Percentiles rank a stretch among this genome's conserved stretches.
Evolutionary conservation across 2,888 invertebrate species (phyloP).

Genomic region (Nemapogon koenigi): DNA sequence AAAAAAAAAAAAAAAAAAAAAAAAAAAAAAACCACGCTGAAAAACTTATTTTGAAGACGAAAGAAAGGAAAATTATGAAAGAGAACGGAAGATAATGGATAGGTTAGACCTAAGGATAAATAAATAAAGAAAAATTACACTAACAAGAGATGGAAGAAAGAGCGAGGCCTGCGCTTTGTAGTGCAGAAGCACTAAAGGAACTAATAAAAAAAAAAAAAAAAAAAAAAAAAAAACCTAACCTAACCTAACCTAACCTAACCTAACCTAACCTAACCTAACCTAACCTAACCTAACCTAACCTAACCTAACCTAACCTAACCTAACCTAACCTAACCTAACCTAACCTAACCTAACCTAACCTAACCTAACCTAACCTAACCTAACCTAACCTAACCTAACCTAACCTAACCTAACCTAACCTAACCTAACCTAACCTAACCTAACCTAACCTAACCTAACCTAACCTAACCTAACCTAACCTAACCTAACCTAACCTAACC

Average conservation of each 20-base stretch:
- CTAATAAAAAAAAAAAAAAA: too few species aligned
- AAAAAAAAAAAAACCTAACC: too few species aligned
- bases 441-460: conserved; percentile 13
- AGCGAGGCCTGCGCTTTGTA: too few species aligned
- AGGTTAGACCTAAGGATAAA: too few species aligned
- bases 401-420: conserved; percentile 11
- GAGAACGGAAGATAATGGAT: too few species aligned
- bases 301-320: conserved; percentile 13
- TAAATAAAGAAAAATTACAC: too few species aligned
- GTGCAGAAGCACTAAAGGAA: too few species aligned
- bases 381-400: conserved; percentile 14
- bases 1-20: too few species aligned
- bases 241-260: conserved; percentile 13
- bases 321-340: conserved; percentile 13
- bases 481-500: conserved; percentile 17
- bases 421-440: conserved; percentile 13
- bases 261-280: conserved; percentile 12
- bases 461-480: conserved; percentile 15
- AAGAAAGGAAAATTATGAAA: too few species aligned
- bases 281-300: conserved; percentile 13
- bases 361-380: conserved; percentile 13
- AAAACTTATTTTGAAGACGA: too few species aligned
- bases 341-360: conserved; percentile 13
- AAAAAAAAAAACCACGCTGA: too few species aligned
- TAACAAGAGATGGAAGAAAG: too few species aligned